A percentile compares a stretch with the other conserved stretches of the same genome.
Evolutionary conservation across 2,113 vertebrate genomes (phyloP).

Genomic region (Eira barbara): DNA sequence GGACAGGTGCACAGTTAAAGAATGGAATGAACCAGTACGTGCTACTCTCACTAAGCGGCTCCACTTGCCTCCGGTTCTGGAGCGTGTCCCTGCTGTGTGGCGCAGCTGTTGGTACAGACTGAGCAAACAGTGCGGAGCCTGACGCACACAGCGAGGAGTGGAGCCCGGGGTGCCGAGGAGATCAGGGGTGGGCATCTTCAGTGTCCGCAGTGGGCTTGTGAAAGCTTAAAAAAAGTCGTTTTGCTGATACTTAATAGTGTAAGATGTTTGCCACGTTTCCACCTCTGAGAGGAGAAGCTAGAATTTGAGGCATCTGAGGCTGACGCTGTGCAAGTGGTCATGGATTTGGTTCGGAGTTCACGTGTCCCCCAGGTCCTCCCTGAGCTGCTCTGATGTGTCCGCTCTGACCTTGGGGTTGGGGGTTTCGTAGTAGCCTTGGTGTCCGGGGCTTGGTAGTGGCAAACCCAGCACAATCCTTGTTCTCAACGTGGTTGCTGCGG

Average conservation of each 20-base stretch:
- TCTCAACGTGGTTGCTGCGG: not conserved
- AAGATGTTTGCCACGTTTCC: not conserved
- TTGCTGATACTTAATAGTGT: not conserved
- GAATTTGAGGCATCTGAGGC: not conserved
- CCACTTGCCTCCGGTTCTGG: not conserved
- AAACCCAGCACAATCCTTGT: not conserved
- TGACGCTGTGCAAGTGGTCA: not conserved
- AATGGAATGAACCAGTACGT: accelerated
- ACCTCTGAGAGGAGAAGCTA: not conserved
- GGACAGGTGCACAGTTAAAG: not conserved
- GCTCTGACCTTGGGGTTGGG: not conserved
- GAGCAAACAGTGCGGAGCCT: not conserved
- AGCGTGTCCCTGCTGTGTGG: not conserved
- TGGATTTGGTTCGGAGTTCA: not conserved
- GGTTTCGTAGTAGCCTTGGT: not conserved
- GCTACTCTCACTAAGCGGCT: not conserved
- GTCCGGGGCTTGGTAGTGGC: not conserved
- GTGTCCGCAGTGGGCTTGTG: not conserved
- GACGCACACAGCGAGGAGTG: not conserved
- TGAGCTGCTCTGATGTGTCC: not conserved
- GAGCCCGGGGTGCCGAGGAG: too few species aligned
- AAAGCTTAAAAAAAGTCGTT: not conserved
- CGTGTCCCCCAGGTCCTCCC: not conserved
- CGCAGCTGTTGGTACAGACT: not conserved
- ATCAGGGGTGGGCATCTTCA: not conserved